A percentile compares a stretch with the other conserved stretches of the same genome.
These are phyloP conservation scores for Apomyelois bistriatella DNA, from an alignment of 2,888 invertebrate species.

Conservation along the genomic window DNA sequence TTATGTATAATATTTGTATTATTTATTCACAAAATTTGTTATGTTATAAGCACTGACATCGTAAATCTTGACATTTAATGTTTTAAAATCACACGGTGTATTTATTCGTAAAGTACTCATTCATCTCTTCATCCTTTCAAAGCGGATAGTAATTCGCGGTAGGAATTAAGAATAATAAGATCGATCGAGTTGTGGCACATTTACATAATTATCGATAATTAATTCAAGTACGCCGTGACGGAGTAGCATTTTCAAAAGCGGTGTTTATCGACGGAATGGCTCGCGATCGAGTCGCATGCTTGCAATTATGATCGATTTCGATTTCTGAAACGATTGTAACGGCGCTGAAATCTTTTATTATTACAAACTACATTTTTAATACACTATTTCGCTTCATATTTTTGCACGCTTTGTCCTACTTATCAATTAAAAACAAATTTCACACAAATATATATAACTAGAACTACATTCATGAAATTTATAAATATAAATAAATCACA, in stretches of 20 bases:
- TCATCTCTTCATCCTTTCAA: background rate
- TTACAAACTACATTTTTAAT: background rate
- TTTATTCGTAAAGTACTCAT: background rate
- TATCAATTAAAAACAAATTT: too few species aligned
- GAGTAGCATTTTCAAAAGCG: constrained; percentile 34
- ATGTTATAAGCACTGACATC: too few species aligned
- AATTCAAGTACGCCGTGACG: constrained; percentile 59
- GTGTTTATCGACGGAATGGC: constrained; percentile 54
- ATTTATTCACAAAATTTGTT: too few species aligned
- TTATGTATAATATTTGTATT: too few species aligned
- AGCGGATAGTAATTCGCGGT: background rate
- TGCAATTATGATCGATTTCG: constrained; percentile 45
- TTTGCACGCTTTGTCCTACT: too few species aligned
- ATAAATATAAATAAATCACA: too few species aligned
- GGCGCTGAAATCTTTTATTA: constrained; percentile 23
- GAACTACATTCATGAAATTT: too few species aligned
- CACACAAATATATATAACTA: too few species aligned
- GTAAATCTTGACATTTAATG: too few species aligned
- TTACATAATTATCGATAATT: constrained; percentile 64
- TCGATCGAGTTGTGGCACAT: constrained; percentile 32
- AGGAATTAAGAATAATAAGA: background rate
- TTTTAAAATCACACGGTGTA: too few species aligned
- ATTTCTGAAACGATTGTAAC: constrained; percentile 31
- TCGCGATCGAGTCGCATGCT: constrained; percentile 32
- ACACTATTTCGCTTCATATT: background rate